Conservation (phyloP, 92 coral and sea anemone genomes). For the Chrysogorgia sp. region DNA sequence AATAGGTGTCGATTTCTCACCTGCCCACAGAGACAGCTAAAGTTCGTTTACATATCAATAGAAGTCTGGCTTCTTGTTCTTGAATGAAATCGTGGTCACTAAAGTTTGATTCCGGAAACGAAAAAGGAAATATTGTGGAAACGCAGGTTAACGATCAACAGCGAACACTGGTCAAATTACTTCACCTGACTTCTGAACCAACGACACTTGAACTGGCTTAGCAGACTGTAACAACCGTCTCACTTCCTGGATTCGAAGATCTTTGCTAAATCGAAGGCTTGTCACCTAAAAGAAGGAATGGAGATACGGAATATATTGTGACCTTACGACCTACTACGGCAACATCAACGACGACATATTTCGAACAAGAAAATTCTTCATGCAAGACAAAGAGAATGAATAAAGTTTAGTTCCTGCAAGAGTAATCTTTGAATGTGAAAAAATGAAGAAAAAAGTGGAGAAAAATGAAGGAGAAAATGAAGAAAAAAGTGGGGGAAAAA, state of each 20-base stretch:
- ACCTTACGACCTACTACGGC: neutral
- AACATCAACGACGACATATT: neutral
- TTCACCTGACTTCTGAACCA: slow-evolving; percentile 91
- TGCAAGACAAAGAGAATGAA: too few relatives aligned
- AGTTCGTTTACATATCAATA: slow-evolving; percentile 90
- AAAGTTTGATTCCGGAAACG: neutral
- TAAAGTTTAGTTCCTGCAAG: neutral
- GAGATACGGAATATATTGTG: neutral
- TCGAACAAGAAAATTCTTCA: too few relatives aligned
- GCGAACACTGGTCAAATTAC: neutral
- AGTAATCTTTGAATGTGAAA: neutral
- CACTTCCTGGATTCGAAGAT: slow-evolving; percentile 87
- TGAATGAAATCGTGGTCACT: slow-evolving; percentile 98
- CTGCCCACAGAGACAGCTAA: slow-evolving; percentile 92
- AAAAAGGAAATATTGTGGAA: neutral
- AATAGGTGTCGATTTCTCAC: slow-evolving; percentile 52
- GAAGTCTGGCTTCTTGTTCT: slow-evolving; percentile 84
- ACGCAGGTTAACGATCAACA: too few relatives aligned
- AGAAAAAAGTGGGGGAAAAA: too few relatives aligned
- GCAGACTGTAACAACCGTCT: slow-evolving; percentile 87
- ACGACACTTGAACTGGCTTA: slow-evolving; percentile 84
- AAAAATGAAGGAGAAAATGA: too few relatives aligned
- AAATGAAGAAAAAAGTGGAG: too few relatives aligned
- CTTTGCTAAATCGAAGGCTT: slow-evolving; percentile 86
- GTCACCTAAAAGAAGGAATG: slow-evolving; percentile 57